Conservation (phyloP, 1,140 invertebrate genomes). For the Condylostylus longicornis region DNA sequence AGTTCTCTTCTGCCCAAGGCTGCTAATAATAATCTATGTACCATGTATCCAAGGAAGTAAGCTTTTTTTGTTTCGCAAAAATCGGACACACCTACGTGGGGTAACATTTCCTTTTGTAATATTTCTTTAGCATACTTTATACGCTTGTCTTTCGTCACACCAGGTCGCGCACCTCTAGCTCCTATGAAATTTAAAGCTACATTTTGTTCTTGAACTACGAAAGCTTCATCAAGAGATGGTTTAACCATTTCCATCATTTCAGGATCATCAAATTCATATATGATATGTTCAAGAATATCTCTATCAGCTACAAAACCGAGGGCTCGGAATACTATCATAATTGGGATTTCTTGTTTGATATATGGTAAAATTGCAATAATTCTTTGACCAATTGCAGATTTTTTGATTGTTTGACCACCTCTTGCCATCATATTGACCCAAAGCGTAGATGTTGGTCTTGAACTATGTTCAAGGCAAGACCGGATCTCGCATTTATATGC, state of each 20-base stretch:
- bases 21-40: constrained; percentile 84
- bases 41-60: constrained; percentile 97
- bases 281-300: constrained; percentile 97
- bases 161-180: constrained; percentile 84
- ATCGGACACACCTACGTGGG: constrained; percentile 95
- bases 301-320: constrained; percentile 96
- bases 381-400: constrained; percentile 93
- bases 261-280: constrained; percentile 97
- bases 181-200: constrained; percentile 98
- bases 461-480: constrained; percentile 87
- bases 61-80: constrained; percentile 99
- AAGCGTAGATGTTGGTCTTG: constrained; percentile 85
- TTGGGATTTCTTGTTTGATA: constrained; percentile 97
- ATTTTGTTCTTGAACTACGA: constrained; percentile 98
- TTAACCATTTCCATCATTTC: constrained; percentile 99
- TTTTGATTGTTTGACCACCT: constrained; percentile 87
- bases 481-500: constrained; percentile 94
- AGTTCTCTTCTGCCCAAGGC: constrained; percentile 88
- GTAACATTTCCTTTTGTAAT: constrained; percentile 98
- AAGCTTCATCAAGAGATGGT: constrained; percentile 96
- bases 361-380: constrained; percentile 97
- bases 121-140: constrained; percentile 99
- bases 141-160: constrained; percentile 96
- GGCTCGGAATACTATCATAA: constrained; percentile 96
- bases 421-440: constrained; percentile 99